phyloP scores from a whole-genome alignment of 2,888 invertebrate genomes.

The Odontomyia ornata region DNA sequence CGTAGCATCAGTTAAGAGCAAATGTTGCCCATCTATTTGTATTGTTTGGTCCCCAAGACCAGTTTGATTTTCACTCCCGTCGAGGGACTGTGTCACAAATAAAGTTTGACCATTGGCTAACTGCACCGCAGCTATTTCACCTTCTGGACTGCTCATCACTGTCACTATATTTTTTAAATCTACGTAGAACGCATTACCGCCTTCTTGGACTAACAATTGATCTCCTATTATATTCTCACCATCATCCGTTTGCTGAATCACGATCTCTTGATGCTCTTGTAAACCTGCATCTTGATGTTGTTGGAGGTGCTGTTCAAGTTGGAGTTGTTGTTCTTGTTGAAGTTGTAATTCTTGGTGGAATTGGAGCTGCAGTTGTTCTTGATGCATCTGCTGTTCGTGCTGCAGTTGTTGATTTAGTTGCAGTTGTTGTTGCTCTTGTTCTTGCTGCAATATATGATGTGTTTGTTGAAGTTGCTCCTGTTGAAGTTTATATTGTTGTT shows the following conservation, averaged over 20 bases:
- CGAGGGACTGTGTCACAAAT: constrained; percentile 52
- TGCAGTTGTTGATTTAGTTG: constrained; percentile 69
- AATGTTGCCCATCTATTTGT: constrained; percentile 44
- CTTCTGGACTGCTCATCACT: constrained; percentile 48
- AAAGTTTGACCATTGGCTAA: constrained; percentile 56
- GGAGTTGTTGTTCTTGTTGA: constrained; percentile 61
- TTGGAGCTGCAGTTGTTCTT: constrained; percentile 59
- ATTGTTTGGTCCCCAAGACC: constrained; percentile 52
- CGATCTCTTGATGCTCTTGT: constrained; percentile 44
- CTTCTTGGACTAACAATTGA: constrained; percentile 34
- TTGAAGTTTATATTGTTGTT: constrained; percentile 62
- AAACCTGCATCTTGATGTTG: constrained; percentile 45
- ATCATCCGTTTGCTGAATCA: constrained; percentile 41
- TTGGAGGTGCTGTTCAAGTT: constrained; percentile 57
- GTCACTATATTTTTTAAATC: constrained; percentile 48
- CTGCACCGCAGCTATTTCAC: constrained; percentile 53
- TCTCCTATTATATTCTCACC: constrained; percentile 34
- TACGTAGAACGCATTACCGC: constrained; percentile 44
- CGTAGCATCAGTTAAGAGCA: constrained; percentile 13
- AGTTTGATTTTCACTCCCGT: constrained; percentile 52
- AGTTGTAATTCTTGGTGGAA: constrained; percentile 57
- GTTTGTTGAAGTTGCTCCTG: not conserved
- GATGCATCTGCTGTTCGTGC: constrained; percentile 63
- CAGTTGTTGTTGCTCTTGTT: constrained; percentile 66
- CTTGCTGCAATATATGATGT: constrained; percentile 62